Base-by-base conservation (phyloP, 2,888 invertebrate genomes). In the Ophion slaviceki region DNA sequence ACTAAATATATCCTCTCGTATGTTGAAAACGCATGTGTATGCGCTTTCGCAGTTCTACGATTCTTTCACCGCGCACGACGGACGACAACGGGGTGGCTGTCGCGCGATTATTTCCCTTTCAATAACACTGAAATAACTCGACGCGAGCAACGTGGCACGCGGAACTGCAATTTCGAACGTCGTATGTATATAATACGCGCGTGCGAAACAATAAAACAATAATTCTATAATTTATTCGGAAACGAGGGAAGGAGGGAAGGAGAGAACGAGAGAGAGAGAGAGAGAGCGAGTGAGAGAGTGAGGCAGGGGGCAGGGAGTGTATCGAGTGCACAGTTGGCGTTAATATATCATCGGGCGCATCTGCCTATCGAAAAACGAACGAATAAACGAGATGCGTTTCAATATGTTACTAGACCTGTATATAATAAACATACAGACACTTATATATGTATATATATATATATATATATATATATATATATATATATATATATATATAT, bases 321-420 rank as follows among this genome's bases (percentile, higher is more conserved):
- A 92, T 92, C 92, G 92, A 91, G 91, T 90, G 92, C 92, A 88
- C 93, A 93, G 93, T 93, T 93, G 93, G 92, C 93, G 93, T 93
- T 93, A 93, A 93, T 93, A 93, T 93, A 93, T 93, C 93, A 93
- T 93, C 92, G 91, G 91, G 89, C 92, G 92, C 93, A 93, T 93
- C 93, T 93, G 93, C 93, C 93, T 92, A 92, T 80, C 86, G 85
- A 82, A 66, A 66, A 86, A 86, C 85, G 85, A 84, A 86, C 85
- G 84, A 84, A 80, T 82, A 79, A 86, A 86, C 86, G 86, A 83
- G 80, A 86, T 91, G 92, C 91, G 92, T 92, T 93, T 93, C 93
- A 93, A 93, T 93, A 93, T 93, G 93, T 92, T 93, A 68, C 82
- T 80, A 80, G 66, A 68, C 59, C 71, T 68, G 74, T 84, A 78